A percentile compares a stretch with the other conserved stretches of the same genome.
Evolutionary conservation across 2,888 invertebrate species (phyloP).

Genomic region (Sesia bembeciformis): DNA sequence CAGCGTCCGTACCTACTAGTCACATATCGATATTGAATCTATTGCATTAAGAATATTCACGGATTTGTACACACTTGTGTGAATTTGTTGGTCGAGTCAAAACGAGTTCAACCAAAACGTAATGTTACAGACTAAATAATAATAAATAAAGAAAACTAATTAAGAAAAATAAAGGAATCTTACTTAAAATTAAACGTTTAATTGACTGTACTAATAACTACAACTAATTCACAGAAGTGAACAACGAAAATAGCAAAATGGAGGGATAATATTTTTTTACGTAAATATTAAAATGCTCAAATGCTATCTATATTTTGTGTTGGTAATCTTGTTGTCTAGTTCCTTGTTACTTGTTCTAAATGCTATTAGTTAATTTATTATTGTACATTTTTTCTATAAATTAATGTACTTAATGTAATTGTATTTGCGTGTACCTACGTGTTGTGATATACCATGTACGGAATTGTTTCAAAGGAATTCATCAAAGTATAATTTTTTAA

Average conservation of each 20-base stretch:
- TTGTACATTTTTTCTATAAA: slow-evolving; percentile 40
- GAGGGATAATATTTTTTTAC: slow-evolving; percentile 65
- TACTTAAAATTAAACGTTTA: background rate
- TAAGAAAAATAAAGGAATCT: background rate
- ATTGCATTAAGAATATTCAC: background rate
- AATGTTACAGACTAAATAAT: no score
- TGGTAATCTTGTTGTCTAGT: slow-evolving; percentile 62
- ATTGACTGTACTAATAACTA: background rate
- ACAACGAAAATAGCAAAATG: slow-evolving; percentile 25
- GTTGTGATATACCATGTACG: slow-evolving; percentile 25
- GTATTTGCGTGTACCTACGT: slow-evolving; percentile 49
- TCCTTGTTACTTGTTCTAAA: slow-evolving; percentile 55
- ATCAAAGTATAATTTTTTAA: slow-evolving; percentile 43
- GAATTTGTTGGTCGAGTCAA: background rate
- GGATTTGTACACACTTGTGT: background rate
- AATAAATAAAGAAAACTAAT: no score
- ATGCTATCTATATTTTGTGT: slow-evolving; percentile 60
- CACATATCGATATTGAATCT: slow-evolving; percentile 42
- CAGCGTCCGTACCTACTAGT: slow-evolving; percentile 48
- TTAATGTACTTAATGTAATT: slow-evolving; percentile 23
- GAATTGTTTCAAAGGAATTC: slow-evolving; percentile 35
- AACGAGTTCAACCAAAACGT: no score
- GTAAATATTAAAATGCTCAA: slow-evolving; percentile 67
- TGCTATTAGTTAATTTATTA: slow-evolving; percentile 48
- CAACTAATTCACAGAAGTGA: slow-evolving; percentile 29